Evolutionary conservation across 2,113 vertebrate genomes (phyloP), one percentile per base, ranked within the genome.

Genomic region (Cavia porcellus): DNA sequence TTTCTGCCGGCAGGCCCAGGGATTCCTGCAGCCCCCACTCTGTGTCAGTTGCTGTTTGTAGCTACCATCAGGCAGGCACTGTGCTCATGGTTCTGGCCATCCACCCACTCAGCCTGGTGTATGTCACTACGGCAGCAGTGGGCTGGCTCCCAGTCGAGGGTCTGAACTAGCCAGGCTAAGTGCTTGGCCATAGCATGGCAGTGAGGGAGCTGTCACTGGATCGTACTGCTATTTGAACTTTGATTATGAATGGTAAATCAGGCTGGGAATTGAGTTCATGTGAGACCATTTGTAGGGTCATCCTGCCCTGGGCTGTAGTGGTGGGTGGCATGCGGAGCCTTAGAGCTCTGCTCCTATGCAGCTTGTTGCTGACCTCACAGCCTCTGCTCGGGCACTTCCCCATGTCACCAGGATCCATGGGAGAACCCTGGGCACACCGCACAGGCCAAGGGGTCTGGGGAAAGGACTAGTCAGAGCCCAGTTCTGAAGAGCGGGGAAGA

Each of bases 71-170:
- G 19, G 5, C 24, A 59, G 24, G 10, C 0, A 1, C 14, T 52
- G 0, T 8, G 68, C 30, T 50, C 59, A 0, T 0, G 25, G 32
- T 12, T 19, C 42, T 7, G 5, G 81, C 35, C 11, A 61, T 0
- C 8, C 30, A 13, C 7, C 28, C 1, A 0, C 35, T 2, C 13
- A n/a, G 10, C 5, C 13, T 28, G 88, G 4, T 4, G 4, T 2
- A 3, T 17, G 70, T 32, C 68, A 0, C 38, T 42, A 13, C 15
- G 0, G 1, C 22, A 66, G 38, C 0, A 6, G 30, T n/a, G 47
- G 1, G 22, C 2, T 4, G 11, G 30, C 35, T 17, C 22, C 1
- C 3, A 0, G n/a, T 3, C 0, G 2, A 50, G 45, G 45, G 3
- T 4, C 24, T 6, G 0, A 3, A 20, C 75, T 9, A 9, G 68